Evolutionary conservation across 35 echinoderm and acorn worm genomes (phyloP).

Genomic region (Hemicentrotus pulcherrimus): DNA sequence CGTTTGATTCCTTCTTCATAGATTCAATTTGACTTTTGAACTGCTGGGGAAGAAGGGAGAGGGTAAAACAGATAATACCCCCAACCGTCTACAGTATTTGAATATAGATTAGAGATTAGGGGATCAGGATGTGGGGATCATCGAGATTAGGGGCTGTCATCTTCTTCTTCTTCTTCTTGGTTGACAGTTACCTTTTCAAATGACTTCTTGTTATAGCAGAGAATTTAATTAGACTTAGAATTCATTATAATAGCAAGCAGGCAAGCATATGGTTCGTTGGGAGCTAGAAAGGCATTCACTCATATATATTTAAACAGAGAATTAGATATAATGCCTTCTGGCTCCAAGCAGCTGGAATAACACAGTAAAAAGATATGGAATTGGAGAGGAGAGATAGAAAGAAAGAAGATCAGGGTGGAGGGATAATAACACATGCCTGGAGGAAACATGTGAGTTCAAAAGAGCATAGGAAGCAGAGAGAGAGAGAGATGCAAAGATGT

Average conservation of each 20-base stretch:
- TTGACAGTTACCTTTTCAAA: no score
- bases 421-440: neutral
- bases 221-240: no score
- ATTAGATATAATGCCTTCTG: no score
- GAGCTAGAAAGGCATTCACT: no score
- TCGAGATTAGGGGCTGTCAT: neutral
- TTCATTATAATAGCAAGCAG: no score
- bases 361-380: neutral
- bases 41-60: no score
- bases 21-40: no score
- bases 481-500: neutral
- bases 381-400: neutral
- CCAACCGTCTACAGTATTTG: neutral
- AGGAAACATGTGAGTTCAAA: neutral
- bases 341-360: neutral
- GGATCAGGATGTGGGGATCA: neutral
- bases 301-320: no score
- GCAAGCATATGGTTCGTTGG: no score
- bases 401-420: neutral
- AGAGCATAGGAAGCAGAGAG: neutral
- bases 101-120: constrained; percentile 5
- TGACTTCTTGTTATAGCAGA: no score
- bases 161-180: no score
- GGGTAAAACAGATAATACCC: neutral
- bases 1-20: no score